phyloP scores from a whole-genome alignment of 2,797 vertebrate species.

The Hoplostethus atlanticus region DNA sequence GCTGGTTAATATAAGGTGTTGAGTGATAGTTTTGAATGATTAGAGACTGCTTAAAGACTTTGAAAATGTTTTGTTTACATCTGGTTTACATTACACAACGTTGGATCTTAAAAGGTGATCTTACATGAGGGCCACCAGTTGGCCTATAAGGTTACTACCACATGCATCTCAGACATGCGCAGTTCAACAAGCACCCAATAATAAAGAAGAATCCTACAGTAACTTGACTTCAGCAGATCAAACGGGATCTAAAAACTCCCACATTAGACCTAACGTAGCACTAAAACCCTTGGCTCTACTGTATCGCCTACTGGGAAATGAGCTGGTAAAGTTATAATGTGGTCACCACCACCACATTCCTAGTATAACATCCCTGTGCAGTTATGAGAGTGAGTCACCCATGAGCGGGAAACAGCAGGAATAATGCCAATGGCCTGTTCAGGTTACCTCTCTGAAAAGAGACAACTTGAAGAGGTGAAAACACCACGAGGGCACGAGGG shows the following conservation, averaged over 20 bases:
- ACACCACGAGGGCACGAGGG: conserved; percentile 3
- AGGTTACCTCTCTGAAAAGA: conserved; percentile 7
- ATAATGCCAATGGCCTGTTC: conserved; percentile 43
- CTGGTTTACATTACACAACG: too few species aligned
- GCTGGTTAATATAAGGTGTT: too few species aligned
- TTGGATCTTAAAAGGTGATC: not conserved
- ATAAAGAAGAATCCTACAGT: conserved; percentile 21
- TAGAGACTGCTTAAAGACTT: too few species aligned
- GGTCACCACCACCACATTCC: conserved; percentile 61
- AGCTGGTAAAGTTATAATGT: conserved; percentile 42
- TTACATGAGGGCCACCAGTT: conserved; percentile 14
- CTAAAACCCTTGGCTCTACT: conserved; percentile 25
- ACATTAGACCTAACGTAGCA: conserved; percentile 53
- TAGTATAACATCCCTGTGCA: conserved; percentile 43
- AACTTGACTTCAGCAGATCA: conserved; percentile 23
- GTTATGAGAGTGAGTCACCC: conserved; percentile 59
- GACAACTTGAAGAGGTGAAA: conserved; percentile 8
- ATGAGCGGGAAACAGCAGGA: conserved; percentile 43
- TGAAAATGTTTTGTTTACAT: too few species aligned
- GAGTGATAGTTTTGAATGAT: too few species aligned
- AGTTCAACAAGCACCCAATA: conserved; percentile 26
- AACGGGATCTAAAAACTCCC: conserved; percentile 17
- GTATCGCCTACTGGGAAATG: conserved; percentile 52
- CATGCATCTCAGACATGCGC: conserved; percentile 1
- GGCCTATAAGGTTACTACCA: conserved; percentile 4